Conservation (phyloP, 2,888 invertebrate species). For the Merodon equestris region DNA sequence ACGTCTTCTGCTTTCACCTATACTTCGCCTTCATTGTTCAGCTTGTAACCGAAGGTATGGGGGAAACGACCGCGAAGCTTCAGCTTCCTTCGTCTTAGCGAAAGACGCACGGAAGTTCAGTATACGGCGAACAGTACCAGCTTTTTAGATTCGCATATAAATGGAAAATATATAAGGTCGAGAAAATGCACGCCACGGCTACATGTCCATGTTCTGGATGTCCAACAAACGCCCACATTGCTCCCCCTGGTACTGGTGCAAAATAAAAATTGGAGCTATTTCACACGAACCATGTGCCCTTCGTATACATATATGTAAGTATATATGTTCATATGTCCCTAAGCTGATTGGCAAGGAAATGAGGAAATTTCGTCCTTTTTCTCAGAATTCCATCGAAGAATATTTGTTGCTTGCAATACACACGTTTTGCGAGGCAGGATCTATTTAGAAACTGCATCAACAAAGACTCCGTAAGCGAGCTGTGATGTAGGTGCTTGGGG, state of each 20-base stretch:
- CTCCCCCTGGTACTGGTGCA: conserved; percentile 1
- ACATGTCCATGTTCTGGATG: background rate
- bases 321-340: conserved; percentile 20
- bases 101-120: no score
- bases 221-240: background rate
- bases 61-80: conserved; percentile 16
- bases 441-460: no score
- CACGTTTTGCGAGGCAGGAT: conserved; percentile 17
- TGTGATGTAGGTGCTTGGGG: no score
- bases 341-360: conserved; percentile 25
- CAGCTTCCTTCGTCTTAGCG: no score
- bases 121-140: conserved; percentile 12
- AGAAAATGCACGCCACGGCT: background rate
- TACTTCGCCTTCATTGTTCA: background rate
- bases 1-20: background rate
- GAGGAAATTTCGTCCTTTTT: background rate
- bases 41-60: conserved; percentile 4
- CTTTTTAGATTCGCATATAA: conserved; percentile 54
- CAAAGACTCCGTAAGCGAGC: no score
- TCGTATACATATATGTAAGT: background rate
- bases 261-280: background rate
- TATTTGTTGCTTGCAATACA: conserved; percentile 20
- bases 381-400: background rate
- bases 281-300: background rate
- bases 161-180: conserved; percentile 50